Conservation (phyloP, 2,113 vertebrate species). For the Myotis lucifugus region DNA sequence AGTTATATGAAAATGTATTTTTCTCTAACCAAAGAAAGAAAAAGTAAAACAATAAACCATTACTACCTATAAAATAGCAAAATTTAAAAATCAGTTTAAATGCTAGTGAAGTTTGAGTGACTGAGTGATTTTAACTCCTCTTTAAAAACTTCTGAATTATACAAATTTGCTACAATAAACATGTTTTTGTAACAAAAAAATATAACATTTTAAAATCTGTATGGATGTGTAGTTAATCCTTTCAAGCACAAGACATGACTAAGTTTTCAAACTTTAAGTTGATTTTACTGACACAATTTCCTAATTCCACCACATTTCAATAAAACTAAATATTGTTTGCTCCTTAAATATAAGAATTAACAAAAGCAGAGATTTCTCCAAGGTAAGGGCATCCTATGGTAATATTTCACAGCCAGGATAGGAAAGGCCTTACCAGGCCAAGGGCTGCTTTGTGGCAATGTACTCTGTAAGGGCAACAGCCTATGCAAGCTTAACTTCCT, state of each 20-base stretch:
- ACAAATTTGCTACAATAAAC: not conserved
- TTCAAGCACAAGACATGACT: not conserved
- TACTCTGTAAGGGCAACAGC: conserved; percentile 33
- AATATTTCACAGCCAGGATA: conserved; percentile 5
- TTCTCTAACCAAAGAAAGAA: conserved; percentile 2
- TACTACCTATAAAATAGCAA: not conserved
- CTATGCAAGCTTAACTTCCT: not conserved
- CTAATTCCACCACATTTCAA: conserved; percentile 22
- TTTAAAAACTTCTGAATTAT: conserved; percentile 28
- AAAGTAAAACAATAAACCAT: not conserved
- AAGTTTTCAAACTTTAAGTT: not conserved
- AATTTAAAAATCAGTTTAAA: conserved; percentile 33
- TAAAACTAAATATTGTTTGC: conserved; percentile 45
- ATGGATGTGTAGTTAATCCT: not conserved
- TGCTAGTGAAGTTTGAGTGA: not conserved
- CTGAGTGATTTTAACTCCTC: not conserved
- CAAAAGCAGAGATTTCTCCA: conserved; percentile 29
- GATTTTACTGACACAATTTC: conserved; percentile 25
- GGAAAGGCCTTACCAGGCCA: not conserved
- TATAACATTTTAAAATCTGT: not conserved
- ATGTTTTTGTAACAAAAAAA: not conserved
- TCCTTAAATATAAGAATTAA: conserved; percentile 51
- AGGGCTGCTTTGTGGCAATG: not conserved
- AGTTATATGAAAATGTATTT: not conserved
- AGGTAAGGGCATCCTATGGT: not conserved